These are phyloP conservation scores for Tenodera sinensis DNA, from an alignment of 2,888 invertebrate genomes.

Conservation along the genomic window DNA sequence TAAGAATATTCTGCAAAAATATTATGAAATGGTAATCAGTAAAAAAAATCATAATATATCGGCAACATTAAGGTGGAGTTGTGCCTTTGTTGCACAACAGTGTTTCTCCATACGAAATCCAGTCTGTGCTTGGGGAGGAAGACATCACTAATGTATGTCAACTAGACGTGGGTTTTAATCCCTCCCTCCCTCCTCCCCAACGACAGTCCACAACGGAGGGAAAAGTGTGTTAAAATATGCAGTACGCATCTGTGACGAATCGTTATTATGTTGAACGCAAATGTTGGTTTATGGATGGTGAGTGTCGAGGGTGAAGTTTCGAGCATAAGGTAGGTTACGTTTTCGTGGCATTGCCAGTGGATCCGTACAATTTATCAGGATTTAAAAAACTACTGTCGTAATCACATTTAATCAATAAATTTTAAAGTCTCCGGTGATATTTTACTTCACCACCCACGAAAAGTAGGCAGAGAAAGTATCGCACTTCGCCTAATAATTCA, in stretches of 20 bases:
- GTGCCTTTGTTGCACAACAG: background rate
- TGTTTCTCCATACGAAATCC: background rate
- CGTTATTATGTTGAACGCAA: background rate
- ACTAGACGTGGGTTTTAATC: background rate
- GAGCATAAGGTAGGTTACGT: background rate
- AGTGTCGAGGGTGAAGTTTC: background rate
- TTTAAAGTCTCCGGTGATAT: too few relatives aligned
- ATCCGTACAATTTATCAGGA: too few relatives aligned
- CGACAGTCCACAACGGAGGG: background rate
- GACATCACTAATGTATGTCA: slow-evolving; percentile 11
- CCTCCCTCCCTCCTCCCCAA: background rate
- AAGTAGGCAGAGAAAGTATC: too few relatives aligned
- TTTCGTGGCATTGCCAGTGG: background rate
- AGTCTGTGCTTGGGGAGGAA: background rate
- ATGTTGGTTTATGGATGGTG: background rate
- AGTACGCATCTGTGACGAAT: background rate
- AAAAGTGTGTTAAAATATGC: slow-evolving; percentile 8
- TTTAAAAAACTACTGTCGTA: too few relatives aligned
- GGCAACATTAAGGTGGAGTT: background rate
- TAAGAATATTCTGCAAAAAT: too few relatives aligned
- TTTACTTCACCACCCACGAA: too few relatives aligned
- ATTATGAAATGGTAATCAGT: too few relatives aligned
- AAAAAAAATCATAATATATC: too few relatives aligned
- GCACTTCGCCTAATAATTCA: too few relatives aligned
- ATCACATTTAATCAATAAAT: too few relatives aligned